A percentile compares a stretch with the other conserved stretches of the same genome.
Evolutionary conservation across 2,797 vertebrate genomes (phyloP).

Genomic region (Chelidonichthys spinosus): DNA sequence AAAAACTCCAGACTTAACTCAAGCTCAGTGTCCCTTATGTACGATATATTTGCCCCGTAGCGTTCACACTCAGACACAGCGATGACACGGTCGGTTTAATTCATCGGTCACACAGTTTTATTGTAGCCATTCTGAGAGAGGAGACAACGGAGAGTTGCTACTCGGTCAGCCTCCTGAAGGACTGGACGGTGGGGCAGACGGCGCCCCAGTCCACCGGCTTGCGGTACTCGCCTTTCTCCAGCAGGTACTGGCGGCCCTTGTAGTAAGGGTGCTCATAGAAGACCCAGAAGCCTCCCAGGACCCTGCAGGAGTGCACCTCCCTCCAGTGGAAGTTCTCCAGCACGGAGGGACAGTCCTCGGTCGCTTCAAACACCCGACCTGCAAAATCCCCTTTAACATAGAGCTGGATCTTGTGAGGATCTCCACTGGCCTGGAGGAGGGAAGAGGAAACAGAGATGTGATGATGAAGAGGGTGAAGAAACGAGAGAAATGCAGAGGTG

Average conservation of each 20-base stretch:
- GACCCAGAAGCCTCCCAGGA: slow-evolving; percentile 88
- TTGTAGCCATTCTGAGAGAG: background rate
- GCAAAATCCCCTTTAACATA: slow-evolving; percentile 35
- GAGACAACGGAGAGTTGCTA: background rate
- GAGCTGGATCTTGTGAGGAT: slow-evolving; percentile 46
- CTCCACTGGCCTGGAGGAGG: slow-evolving; percentile 16
- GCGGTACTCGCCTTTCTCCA: slow-evolving; percentile 88
- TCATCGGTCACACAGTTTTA: slow-evolving; percentile 16
- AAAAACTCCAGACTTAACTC: no score
- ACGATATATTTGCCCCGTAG: background rate
- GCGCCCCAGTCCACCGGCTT: slow-evolving; percentile 84
- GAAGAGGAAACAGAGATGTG: background rate
- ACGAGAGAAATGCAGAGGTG: background rate
- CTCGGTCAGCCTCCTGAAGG: slow-evolving; percentile 31
- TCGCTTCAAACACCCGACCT: slow-evolving; percentile 83
- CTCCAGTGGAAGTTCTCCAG: slow-evolving; percentile 86
- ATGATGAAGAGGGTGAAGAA: background rate
- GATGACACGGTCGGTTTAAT: background rate
- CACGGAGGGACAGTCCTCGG: slow-evolving; percentile 85
- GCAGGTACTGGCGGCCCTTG: slow-evolving; percentile 86
- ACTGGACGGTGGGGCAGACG: slow-evolving; percentile 37
- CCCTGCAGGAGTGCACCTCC: slow-evolving; percentile 88
- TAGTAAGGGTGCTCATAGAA: slow-evolving; percentile 90
- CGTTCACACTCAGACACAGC: slow-evolving; percentile 7
- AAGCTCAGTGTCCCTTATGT: background rate